Base-by-base conservation (phyloP, 2,113 vertebrate genomes). In the Lophotis ruficrista region DNA sequence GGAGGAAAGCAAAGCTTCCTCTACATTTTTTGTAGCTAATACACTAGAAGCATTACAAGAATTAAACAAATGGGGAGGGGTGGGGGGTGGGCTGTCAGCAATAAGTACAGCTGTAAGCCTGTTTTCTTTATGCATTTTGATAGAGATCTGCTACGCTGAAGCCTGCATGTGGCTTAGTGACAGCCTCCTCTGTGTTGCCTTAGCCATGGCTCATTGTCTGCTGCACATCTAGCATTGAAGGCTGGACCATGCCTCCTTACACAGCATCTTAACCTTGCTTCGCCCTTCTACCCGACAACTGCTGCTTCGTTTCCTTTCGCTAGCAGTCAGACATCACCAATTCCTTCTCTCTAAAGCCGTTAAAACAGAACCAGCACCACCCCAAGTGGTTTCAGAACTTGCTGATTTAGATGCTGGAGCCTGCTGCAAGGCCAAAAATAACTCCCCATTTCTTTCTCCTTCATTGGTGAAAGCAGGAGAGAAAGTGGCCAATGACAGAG, bases 401-500 rank as follows among this genome's bases (percentile, higher is more conserved):
- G 89, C 96, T 95, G 94, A 94, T 96, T 96, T 77, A 94, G 89
- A 94, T 95, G 77, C 94, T 93, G 91, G 93, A 97, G 93, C 70
- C 89, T 97, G 95, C 93, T 96, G 91, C 84, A 88, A 91, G 94
- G 87, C 96, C 95, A 96, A 96, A 97, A 97, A 96, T 96, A 95
- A 94, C 94, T 94, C 91, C 87, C 53, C 33, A 8, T 68, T 93
- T 69, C 90, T 95, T 95, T 87, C 83, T 92, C 83, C 96, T 96
- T 96, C 94, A 96, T 95, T 96, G 96, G 96, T 97, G 96, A 94
- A 94, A 95, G 76, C 54, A 84, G 86, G 33, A 93, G 83, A 81
- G 90, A 89, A 92, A 93, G 83, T 75, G 90, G 96, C 96, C 93
- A 97, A 96, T 97, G 96, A 90, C 90, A 96, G 92, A 94, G 86